Evolutionary conservation across 1,140 invertebrate species (phyloP).

Genomic region (Frieseomelitta varia): DNA sequence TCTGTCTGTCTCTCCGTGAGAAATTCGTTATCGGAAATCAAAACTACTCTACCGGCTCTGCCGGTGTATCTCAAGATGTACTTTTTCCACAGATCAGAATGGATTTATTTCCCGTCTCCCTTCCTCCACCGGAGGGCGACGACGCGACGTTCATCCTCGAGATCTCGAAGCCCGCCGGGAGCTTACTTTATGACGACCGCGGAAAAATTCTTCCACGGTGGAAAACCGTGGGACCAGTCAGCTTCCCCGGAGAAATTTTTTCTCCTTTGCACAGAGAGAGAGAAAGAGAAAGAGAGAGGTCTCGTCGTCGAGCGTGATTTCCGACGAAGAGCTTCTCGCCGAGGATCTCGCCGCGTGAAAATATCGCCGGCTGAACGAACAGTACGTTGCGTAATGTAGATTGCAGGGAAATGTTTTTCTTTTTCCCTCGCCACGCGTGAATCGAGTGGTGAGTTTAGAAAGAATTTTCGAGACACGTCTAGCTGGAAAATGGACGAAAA

Average conservation of each 20-base stretch:
- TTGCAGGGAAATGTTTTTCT: neutral
- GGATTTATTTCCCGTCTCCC: conserved; percentile 34
- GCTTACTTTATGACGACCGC: conserved; percentile 46
- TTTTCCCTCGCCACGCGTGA: neutral
- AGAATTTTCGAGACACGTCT: neutral
- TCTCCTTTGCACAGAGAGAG: neutral
- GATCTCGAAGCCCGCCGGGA: conserved; percentile 28
- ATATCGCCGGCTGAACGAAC: neutral
- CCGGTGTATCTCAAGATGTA: neutral
- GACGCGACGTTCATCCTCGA: conserved; percentile 1
- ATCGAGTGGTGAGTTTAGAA: neutral
- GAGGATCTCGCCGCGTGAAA: neutral
- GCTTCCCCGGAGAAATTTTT: conserved; percentile 39
- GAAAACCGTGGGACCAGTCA: conserved; percentile 19
- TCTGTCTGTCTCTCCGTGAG: neutral
- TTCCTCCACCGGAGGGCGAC: conserved; percentile 1
- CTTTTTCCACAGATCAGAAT: neutral
- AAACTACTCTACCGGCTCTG: conserved; percentile 28
- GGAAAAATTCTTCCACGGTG: conserved; percentile 45
- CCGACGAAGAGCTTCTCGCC: neutral
- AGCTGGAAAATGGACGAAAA: neutral
- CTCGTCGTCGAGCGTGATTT: neutral
- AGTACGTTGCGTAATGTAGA: neutral
- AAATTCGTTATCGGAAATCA: conserved; percentile 59
- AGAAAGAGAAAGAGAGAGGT: too few species aligned